Conservation (phyloP, 2,888 invertebrate species). For the Luffia ferchaultella region DNA sequence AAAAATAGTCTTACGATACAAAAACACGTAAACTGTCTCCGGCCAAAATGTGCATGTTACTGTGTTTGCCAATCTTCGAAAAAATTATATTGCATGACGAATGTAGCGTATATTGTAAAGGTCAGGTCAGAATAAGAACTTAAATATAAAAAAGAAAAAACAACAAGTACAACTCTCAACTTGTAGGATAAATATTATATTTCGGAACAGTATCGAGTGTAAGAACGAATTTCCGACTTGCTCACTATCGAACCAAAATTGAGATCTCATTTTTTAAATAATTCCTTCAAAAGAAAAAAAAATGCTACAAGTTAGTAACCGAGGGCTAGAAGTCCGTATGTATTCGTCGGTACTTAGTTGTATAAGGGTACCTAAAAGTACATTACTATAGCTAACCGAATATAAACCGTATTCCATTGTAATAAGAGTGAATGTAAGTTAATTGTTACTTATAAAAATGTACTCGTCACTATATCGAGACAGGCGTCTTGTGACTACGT, state of each 20-base stretch:
- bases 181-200: neutral
- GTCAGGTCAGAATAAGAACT: neutral
- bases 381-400: conserved; percentile 48
- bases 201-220: neutral
- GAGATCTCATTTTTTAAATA: conserved; percentile 47
- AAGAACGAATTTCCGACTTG: conserved; percentile 24
- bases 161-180: neutral
- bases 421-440: conserved; percentile 48
- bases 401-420: conserved; percentile 50
- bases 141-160: too few relatives aligned
- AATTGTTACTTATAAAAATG: conserved; percentile 43
- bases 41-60: conserved; percentile 53
- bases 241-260: conserved; percentile 58
- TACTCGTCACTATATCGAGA: conserved; percentile 28
- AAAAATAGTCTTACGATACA: conserved; percentile 45
- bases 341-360: conserved; percentile 22
- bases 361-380: conserved; percentile 39
- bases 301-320: neutral
- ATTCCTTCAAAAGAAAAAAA: conserved; percentile 9
- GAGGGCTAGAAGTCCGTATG: neutral
- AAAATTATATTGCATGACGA: neutral
- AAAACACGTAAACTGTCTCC: conserved; percentile 48
- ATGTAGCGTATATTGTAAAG: neutral
- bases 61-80: neutral
- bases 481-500: conserved; percentile 34